phyloP scores from a whole-genome alignment of 2,888 invertebrate species.

The Melangyna quadrimaculata region DNA sequence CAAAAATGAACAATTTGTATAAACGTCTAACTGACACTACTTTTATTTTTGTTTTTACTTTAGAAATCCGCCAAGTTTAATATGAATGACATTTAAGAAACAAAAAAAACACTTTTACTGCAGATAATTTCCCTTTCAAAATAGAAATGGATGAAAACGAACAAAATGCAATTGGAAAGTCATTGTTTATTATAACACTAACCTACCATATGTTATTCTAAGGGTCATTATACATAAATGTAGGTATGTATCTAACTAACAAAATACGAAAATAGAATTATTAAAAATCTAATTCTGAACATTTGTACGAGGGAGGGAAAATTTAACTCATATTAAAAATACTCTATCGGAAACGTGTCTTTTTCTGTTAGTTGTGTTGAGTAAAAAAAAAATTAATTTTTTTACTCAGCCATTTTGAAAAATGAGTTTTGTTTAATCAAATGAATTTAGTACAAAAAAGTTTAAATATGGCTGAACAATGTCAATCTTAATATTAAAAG shows the following conservation, averaged over 20 bases:
- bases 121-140: neutral
- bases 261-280: neutral
- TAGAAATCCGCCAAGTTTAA: neutral
- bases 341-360: no score
- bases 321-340: no score
- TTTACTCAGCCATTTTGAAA: no score
- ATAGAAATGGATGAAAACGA: neutral
- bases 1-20: neutral
- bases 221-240: neutral
- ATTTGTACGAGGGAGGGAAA: no score
- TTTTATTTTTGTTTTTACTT: neutral
- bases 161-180: neutral
- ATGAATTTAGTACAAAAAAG: no score
- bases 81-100: slow-evolving; percentile 6
- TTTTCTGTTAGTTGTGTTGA: no score
- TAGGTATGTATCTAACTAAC: no score
- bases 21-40: slow-evolving; percentile 31
- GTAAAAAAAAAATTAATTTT: no score
- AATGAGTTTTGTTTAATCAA: no score
- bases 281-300: no score
- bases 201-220: neutral
- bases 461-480: no score
- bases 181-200: neutral
- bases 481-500: no score
- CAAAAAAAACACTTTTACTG: neutral